phyloP scores from a whole-genome alignment of 2,797 vertebrate genomes.

The Pseudochaenichthys georgianus region DNA sequence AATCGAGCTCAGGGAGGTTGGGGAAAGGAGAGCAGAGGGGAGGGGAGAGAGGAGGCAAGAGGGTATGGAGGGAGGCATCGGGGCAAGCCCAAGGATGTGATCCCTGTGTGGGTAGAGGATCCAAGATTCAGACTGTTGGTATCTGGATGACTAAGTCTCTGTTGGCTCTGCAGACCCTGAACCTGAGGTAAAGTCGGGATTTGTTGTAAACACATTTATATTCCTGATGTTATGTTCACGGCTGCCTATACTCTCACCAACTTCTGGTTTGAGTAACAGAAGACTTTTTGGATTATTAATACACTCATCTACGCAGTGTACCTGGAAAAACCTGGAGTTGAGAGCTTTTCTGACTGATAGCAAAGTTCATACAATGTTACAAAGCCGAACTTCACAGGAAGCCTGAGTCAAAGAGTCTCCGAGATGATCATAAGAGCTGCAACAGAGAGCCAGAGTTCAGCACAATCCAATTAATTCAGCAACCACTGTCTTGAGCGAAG shows the following conservation, averaged over 20 bases:
- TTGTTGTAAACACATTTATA: slow-evolving; percentile 55
- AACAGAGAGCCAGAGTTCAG: slow-evolving; percentile 82
- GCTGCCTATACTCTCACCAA: slow-evolving; percentile 45
- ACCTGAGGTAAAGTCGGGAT: slow-evolving; percentile 47
- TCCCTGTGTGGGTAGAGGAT: slow-evolving; percentile 62
- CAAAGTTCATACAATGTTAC: slow-evolving; percentile 71
- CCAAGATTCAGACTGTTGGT: slow-evolving; percentile 57
- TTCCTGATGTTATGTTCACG: slow-evolving; percentile 35
- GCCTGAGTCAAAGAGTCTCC: slow-evolving; percentile 74
- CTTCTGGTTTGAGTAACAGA: slow-evolving; percentile 52
- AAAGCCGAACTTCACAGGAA: slow-evolving; percentile 79
- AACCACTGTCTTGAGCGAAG: slow-evolving; percentile 78
- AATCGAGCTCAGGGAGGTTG: slow-evolving; percentile 79
- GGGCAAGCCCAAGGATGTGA: slow-evolving; percentile 73
- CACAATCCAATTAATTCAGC: slow-evolving; percentile 84
- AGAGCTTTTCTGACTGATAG: slow-evolving; percentile 54
- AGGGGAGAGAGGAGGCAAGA: slow-evolving; percentile 42
- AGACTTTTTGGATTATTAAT: slow-evolving; percentile 73
- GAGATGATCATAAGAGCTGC: slow-evolving; percentile 81
- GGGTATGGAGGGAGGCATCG: slow-evolving; percentile 56
- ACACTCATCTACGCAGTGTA: slow-evolving; percentile 60
- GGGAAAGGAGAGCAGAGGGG: slow-evolving; percentile 55
- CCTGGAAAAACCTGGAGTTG: slow-evolving; percentile 65
- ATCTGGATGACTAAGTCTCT: slow-evolving; percentile 63
- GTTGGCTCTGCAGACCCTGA: slow-evolving; percentile 45